These are phyloP conservation scores for Drosophila pegasa DNA, from an alignment of 2,888 invertebrate genomes.

Conservation along the genomic window DNA sequence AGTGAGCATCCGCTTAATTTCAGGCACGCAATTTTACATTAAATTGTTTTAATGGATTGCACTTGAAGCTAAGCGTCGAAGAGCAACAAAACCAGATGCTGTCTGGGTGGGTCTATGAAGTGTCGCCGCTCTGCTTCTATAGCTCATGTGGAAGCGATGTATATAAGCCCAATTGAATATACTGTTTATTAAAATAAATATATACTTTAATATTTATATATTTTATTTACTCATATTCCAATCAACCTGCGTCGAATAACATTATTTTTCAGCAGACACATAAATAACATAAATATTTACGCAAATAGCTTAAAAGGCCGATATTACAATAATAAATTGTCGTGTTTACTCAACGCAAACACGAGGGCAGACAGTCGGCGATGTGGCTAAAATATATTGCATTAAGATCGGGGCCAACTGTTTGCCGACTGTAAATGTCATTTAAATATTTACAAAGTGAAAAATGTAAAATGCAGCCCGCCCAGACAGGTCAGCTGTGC, in stretches of 20 bases:
- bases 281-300: constrained; percentile 33
- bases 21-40: constrained; percentile 39
- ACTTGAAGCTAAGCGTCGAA: constrained; percentile 37
- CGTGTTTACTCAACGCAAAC: constrained; percentile 17
- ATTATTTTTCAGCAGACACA: constrained; percentile 35
- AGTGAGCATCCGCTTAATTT: constrained; percentile 46
- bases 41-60: constrained; percentile 62
- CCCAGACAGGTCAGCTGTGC: neutral
- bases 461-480: neutral
- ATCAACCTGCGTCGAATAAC: neutral
- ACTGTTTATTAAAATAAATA: neutral
- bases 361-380: constrained; percentile 16
- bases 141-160: neutral
- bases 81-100: constrained; percentile 27
- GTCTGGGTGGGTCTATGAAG: constrained; percentile 9
- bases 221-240: constrained; percentile 5
- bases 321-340: constrained; percentile 23
- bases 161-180: no score
- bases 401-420: constrained; percentile 11
- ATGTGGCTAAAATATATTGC: constrained; percentile 6
- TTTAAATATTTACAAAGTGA: constrained; percentile 19
- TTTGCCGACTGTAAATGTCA: constrained; percentile 8
- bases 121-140: neutral
- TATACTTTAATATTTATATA: neutral
- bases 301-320: constrained; percentile 28